phyloP scores from a whole-genome alignment of 2,113 vertebrate species.

The Periophthalmodon schlosseri region DNA sequence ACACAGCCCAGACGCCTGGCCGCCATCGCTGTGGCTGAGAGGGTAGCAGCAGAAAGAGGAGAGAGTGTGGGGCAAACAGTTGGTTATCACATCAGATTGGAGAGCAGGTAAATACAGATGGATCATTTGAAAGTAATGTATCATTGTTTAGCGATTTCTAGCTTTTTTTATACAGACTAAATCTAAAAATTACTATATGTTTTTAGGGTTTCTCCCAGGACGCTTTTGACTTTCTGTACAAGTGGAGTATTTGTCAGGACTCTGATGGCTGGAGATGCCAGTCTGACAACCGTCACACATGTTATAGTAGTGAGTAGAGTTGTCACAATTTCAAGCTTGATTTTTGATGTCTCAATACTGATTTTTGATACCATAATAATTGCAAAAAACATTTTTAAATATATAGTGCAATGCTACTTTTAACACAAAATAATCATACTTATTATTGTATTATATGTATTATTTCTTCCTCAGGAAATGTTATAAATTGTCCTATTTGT shows the following conservation, averaged over 20 bases:
- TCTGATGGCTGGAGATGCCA: conserved; percentile 87
- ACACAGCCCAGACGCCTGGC: conserved; percentile 93
- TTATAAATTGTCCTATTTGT: no score
- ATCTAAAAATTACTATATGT: not conserved
- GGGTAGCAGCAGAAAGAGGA: conserved; percentile 92
- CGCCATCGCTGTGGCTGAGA: conserved; percentile 90
- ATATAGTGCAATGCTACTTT: no score
- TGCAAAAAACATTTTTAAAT: no score
- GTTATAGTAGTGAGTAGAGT: conserved; percentile 89
- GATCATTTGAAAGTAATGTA: not conserved
- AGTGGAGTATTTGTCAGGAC: conserved; percentile 91
- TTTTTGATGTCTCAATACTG: no score
- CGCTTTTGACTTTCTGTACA: conserved; percentile 93
- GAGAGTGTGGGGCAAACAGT: conserved; percentile 90
- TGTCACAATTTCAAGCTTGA: not conserved
- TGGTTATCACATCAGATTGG: conserved; percentile 93
- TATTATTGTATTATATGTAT: no score
- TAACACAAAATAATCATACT: no score
- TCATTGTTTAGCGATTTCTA: not conserved
- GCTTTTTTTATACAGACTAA: not conserved
- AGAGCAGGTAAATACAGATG: conserved; percentile 85
- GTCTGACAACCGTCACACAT: conserved; percentile 88
- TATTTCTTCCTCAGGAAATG: no score
- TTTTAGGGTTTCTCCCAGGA: conserved; percentile 93
- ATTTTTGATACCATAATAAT: not conserved